phyloP scores from a whole-genome alignment of 2,113 vertebrate species.

The Osmerus mordax region DNA sequence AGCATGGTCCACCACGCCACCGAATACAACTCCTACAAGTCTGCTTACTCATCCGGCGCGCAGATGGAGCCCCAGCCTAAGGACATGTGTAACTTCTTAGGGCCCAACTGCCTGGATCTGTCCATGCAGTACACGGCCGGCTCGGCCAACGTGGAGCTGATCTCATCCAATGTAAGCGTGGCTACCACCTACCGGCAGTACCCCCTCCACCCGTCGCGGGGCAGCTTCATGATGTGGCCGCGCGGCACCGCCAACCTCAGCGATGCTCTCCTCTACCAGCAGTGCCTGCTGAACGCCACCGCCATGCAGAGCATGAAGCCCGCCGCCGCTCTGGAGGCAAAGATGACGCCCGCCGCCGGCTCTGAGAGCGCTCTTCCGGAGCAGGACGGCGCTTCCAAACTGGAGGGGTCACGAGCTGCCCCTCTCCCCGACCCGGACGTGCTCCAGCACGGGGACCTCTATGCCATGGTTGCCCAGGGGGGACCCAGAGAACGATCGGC shows the following conservation, averaged over 20 bases:
- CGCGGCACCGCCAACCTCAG: constrained; percentile 79
- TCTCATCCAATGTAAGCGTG: constrained; percentile 95
- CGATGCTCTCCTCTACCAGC: constrained; percentile 90
- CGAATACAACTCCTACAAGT: constrained; percentile 87
- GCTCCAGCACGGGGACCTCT: constrained; percentile 64
- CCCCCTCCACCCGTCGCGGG: constrained; percentile 74
- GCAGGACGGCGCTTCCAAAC: constrained; percentile 69
- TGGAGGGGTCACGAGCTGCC: constrained; percentile 75
- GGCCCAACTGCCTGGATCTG: constrained; percentile 84
- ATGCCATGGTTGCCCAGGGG: constrained; percentile 62
- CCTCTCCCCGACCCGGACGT: constrained; percentile 55
- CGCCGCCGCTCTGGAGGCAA: constrained; percentile 81
- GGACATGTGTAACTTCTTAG: constrained; percentile 82
- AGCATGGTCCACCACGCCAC: constrained; percentile 79
- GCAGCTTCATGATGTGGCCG: constrained; percentile 88
- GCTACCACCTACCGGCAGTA: constrained; percentile 93
- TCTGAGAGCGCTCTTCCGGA: constrained; percentile 72
- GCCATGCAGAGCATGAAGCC: constrained; percentile 87
- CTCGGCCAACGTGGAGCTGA: constrained; percentile 83
- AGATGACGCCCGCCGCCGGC: constrained; percentile 54
- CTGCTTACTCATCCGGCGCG: constrained; percentile 72
- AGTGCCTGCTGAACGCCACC: constrained; percentile 86
- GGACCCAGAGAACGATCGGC: constrained; percentile 83
- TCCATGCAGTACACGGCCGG: constrained; percentile 83
- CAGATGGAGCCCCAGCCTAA: constrained; percentile 76